Conservation (phyloP, 1,140 invertebrate species). For the Hyles vespertilio region DNA sequence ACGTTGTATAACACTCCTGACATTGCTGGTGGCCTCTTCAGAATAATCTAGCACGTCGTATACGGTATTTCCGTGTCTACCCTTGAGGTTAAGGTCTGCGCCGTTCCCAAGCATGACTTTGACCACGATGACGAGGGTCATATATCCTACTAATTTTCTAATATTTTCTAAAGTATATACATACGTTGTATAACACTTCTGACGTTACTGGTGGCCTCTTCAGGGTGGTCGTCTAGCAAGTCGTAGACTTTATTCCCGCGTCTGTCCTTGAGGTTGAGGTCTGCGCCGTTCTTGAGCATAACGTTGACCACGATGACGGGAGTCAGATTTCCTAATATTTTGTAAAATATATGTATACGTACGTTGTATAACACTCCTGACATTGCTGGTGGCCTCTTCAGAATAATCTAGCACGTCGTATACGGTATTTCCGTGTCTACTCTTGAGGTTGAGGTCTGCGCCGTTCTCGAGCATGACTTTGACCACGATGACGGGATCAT, state of each 20-base stretch:
- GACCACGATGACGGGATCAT: conserved; percentile 93
- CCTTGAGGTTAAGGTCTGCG: conserved; percentile 87
- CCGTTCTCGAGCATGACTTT: conserved; percentile 87
- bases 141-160: conserved; percentile 30
- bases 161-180: conserved; percentile 21
- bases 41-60: conserved; percentile 93
- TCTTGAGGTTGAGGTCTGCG: conserved; percentile 87
- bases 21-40: conserved; percentile 90
- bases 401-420: conserved; percentile 93
- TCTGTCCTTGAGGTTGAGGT: conserved; percentile 87
- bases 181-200: conserved; percentile 90
- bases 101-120: conserved; percentile 87
- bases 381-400: conserved; percentile 90
- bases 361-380: conserved; percentile 91
- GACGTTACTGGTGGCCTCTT: conserved; percentile 91
- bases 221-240: conserved; percentile 91
- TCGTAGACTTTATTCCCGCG: conserved; percentile 91
- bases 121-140: conserved; percentile 93
- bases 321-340: too few relatives aligned
- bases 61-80: conserved; percentile 90
- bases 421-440: conserved; percentile 90
- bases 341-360: conserved; percentile 46
- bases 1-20: conserved; percentile 91
- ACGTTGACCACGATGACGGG: conserved; percentile 93
- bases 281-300: conserved; percentile 88